Evolutionary conservation across 1,140 invertebrate genomes (phyloP).

Genomic region (Onthophagus taurus): DNA sequence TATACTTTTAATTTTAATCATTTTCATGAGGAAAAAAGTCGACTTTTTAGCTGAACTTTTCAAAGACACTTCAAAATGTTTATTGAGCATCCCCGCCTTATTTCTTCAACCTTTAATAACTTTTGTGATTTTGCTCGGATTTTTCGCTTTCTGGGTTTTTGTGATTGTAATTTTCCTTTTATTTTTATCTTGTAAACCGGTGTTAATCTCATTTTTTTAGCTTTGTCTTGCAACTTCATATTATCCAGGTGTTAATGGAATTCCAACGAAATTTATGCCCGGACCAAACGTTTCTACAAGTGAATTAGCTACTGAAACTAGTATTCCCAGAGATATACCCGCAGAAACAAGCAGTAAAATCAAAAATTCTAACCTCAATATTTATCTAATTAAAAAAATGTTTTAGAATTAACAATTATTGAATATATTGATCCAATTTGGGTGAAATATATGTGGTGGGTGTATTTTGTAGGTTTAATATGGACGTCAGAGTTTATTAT

Average conservation of each 20-base stretch:
- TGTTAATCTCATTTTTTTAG: slow-evolving; percentile 26
- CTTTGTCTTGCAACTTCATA: slow-evolving; percentile 50
- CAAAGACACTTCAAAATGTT: slow-evolving; percentile 76
- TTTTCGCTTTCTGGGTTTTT: slow-evolving; percentile 77
- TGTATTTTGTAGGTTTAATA: slow-evolving; percentile 77
- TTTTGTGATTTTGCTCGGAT: slow-evolving; percentile 65
- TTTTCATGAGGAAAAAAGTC: slow-evolving; percentile 71
- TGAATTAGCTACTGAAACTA: background rate
- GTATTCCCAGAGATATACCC: background rate
- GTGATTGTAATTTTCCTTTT: slow-evolving; percentile 53
- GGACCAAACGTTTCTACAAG: background rate
- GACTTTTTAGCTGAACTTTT: slow-evolving; percentile 73
- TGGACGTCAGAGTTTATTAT: slow-evolving; percentile 88
- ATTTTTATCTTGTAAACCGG: slow-evolving; percentile 4
- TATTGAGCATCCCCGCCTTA: slow-evolving; percentile 73
- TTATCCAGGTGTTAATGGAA: slow-evolving; percentile 26
- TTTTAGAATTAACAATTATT: slow-evolving; percentile 50
- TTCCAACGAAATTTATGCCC: slow-evolving; percentile 9
- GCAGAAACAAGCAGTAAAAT: background rate
- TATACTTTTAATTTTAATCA: slow-evolving; percentile 62
- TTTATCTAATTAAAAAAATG: background rate
- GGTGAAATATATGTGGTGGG: slow-evolving; percentile 85
- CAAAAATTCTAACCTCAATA: slow-evolving; percentile 1
- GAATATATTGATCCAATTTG: slow-evolving; percentile 60
- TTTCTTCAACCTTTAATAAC: slow-evolving; percentile 83